Percentiles rank a stretch among this genome's conserved stretches.
phyloP scores from a whole-genome alignment of 2,888 invertebrate genomes.

The Eugnorisma glareosa region DNA sequence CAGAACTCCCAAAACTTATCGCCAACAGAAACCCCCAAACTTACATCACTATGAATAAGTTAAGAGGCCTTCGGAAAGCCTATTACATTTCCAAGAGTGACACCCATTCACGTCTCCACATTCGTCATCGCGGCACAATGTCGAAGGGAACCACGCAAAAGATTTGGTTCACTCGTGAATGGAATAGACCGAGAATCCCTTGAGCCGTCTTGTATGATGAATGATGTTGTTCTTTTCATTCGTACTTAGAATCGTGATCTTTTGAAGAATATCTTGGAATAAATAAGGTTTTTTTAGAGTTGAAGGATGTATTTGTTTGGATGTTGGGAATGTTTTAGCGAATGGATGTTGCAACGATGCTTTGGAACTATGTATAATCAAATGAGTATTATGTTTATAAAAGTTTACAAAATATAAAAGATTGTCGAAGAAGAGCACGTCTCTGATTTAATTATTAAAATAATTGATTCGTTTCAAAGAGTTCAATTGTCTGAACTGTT shows the following conservation, averaged over 20 bases:
- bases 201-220: constrained; percentile 85
- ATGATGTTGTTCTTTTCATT: constrained; percentile 87
- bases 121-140: constrained; percentile 78
- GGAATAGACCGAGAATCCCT: constrained; percentile 83
- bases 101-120: constrained; percentile 73
- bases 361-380: not conserved
- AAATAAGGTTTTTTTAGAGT: constrained; percentile 63
- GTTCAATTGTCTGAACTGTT: not conserved
- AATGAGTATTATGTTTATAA: not conserved
- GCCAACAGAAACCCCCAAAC: constrained; percentile 31
- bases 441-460: not conserved
- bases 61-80: constrained; percentile 66
- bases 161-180: constrained; percentile 85
- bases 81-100: constrained; percentile 67
- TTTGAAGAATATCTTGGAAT: constrained; percentile 70
- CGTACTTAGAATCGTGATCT: constrained; percentile 83
- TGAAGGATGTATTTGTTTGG: constrained; percentile 27
- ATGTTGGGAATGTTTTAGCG: constrained; percentile 11
- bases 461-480: not conserved
- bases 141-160: constrained; percentile 80
- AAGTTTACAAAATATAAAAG: too few species aligned
- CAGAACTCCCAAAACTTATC: constrained; percentile 16
- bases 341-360: not conserved
- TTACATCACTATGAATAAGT: constrained; percentile 66
- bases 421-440: not conserved